Evolutionary conservation across 2,113 vertebrate genomes (phyloP).

Genomic region (Eclectus roratus): DNA sequence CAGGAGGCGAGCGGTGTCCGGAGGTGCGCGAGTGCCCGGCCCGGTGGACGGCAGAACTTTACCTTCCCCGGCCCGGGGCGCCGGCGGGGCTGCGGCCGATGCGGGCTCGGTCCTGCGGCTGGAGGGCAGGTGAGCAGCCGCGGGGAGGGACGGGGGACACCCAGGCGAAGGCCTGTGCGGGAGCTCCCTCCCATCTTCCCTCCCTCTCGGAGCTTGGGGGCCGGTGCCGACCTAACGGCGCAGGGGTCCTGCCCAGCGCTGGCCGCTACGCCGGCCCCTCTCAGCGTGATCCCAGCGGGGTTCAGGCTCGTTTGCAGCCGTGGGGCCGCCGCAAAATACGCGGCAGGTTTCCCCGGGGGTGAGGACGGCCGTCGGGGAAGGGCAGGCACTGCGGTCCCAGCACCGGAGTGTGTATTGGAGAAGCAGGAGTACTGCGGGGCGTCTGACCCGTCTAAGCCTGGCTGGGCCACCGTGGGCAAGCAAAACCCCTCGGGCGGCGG

Average conservation of each 20-base stretch:
- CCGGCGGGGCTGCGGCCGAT: neutral
- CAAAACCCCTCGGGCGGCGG: neutral
- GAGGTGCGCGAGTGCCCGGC: neutral
- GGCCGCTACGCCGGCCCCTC: neutral
- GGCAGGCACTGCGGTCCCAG: no score
- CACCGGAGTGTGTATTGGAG: accelerated
- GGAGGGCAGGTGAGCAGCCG: neutral
- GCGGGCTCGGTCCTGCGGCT: neutral
- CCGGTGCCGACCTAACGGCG: neutral
- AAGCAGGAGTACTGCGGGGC: no score
- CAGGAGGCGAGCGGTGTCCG: neutral
- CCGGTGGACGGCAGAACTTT: no score
- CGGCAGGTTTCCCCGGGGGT: neutral
- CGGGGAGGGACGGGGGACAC: neutral
- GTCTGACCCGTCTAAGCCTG: neutral
- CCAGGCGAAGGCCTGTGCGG: no score
- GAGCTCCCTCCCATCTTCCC: neutral
- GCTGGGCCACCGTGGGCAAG: no score
- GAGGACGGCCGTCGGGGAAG: neutral
- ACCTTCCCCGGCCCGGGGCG: neutral
- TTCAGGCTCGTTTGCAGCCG: neutral
- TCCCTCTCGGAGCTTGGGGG: neutral
- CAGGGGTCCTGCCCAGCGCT: no score
- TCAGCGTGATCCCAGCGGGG: no score
- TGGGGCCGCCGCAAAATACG: accelerated